Percentiles rank a stretch among this genome's conserved stretches.
Evolutionary conservation across 2,797 vertebrate species (phyloP).

Genomic region (Acipenser oxyrinchus): DNA sequence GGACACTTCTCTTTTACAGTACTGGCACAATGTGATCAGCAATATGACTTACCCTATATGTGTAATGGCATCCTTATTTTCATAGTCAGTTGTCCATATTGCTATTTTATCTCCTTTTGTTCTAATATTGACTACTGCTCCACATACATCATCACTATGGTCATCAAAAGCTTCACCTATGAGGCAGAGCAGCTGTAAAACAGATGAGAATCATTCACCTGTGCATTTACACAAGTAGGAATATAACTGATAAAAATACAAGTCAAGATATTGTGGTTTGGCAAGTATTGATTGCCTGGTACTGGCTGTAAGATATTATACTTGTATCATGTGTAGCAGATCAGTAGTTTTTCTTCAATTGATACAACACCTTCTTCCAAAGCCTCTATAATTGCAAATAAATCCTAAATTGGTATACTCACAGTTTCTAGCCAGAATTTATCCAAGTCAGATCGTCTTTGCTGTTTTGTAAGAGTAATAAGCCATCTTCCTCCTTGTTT

Average conservation of each 20-base stretch:
- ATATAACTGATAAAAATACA: no score
- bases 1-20: no score
- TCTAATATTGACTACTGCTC: constrained; percentile 91
- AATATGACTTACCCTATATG: constrained; percentile 81
- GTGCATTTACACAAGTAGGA: no score
- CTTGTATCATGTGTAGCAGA: no score
- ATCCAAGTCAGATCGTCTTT: constrained; percentile 85
- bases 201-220: constrained; percentile 13
- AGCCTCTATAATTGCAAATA: background rate
- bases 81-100: constrained; percentile 93
- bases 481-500: constrained; percentile 88
- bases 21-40: no score
- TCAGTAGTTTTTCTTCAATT: no score
- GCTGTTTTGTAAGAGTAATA: constrained; percentile 90
- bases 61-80: constrained; percentile 91
- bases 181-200: constrained; percentile 84
- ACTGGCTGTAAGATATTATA: no score
- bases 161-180: constrained; percentile 91
- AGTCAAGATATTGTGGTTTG: no score
- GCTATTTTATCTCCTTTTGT: constrained; percentile 95
- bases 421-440: constrained; percentile 97
- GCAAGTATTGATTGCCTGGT: no score
- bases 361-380: background rate
- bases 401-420: constrained; percentile 28
- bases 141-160: constrained; percentile 89